Evolutionary conservation across 2,888 invertebrate species (phyloP).

Genomic region (Drosophila infuscata): DNA sequence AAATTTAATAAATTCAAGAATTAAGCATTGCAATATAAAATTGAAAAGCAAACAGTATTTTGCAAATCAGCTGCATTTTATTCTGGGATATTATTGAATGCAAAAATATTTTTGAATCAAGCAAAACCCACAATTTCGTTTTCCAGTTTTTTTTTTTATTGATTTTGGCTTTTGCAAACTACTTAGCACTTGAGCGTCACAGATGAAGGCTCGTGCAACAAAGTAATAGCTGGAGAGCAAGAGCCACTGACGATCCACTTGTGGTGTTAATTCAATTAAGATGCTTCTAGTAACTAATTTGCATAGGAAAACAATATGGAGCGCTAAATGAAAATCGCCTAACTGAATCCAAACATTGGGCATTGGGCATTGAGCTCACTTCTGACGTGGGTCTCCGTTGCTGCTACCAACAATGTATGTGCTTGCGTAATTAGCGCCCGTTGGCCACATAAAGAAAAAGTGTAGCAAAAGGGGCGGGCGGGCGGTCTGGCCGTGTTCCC

Average conservation of each 20-base stretch:
- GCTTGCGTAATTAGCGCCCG: constrained; percentile 75
- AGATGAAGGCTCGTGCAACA: constrained; percentile 21
- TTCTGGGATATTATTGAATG: not conserved
- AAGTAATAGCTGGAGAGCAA: constrained; percentile 4
- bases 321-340: constrained; percentile 59
- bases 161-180: constrained; percentile 31
- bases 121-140: not conserved
- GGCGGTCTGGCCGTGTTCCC: constrained; percentile 6
- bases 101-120: not conserved
- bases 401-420: constrained; percentile 41
- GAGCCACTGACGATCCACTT: constrained; percentile 23
- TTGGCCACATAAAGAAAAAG: constrained; percentile 48
- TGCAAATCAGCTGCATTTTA: not conserved
- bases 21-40: not conserved
- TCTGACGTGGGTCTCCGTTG: constrained; percentile 46
- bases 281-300: constrained; percentile 65
- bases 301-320: constrained; percentile 65
- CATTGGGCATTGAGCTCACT: constrained; percentile 11
- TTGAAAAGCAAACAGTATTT: not conserved
- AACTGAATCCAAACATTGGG: constrained; percentile 17
- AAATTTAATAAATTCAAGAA: not conserved
- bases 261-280: constrained; percentile 77
- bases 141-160: not conserved
- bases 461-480: constrained; percentile 55
- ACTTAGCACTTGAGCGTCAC: constrained; percentile 59